Evolutionary conservation across 2,797 vertebrate species (phyloP).

Genomic region (Hippopotamyrus pictus): DNA sequence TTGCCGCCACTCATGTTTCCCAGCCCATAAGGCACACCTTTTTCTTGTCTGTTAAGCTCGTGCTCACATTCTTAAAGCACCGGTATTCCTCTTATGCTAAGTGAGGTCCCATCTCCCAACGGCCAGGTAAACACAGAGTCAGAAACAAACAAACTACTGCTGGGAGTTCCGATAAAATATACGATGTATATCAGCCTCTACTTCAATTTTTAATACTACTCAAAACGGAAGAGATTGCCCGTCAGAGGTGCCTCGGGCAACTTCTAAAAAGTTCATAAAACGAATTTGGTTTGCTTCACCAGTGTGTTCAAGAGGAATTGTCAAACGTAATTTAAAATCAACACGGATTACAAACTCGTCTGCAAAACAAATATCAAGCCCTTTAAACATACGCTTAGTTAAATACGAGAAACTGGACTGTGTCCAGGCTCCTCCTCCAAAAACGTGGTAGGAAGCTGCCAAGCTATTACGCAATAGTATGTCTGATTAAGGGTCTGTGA

Average conservation of each 20-base stretch:
- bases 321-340: neutral
- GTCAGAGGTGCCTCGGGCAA: neutral
- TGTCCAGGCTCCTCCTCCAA: neutral
- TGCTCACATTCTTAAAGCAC: neutral
- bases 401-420: neutral
- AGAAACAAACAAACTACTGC: neutral
- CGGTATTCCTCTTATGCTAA: neutral
- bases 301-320: neutral
- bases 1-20: conserved; percentile 66
- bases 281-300: neutral
- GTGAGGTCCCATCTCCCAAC: neutral
- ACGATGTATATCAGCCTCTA: neutral
- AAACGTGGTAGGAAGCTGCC: neutral
- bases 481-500: neutral
- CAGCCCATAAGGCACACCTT: neutral
- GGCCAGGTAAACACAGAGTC: neutral
- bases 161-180: neutral
- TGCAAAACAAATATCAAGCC: conserved; percentile 1
- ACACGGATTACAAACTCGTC: neutral
- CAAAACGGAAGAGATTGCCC: neutral
- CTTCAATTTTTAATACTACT: neutral
- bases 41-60: neutral
- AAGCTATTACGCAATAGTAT: neutral
- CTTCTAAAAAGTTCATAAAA: neutral
- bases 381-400: neutral